Percentiles rank a stretch among this genome's conserved stretches.
Conservation (phyloP, 2,888 invertebrate species). For the Atethmia centrago region DNA sequence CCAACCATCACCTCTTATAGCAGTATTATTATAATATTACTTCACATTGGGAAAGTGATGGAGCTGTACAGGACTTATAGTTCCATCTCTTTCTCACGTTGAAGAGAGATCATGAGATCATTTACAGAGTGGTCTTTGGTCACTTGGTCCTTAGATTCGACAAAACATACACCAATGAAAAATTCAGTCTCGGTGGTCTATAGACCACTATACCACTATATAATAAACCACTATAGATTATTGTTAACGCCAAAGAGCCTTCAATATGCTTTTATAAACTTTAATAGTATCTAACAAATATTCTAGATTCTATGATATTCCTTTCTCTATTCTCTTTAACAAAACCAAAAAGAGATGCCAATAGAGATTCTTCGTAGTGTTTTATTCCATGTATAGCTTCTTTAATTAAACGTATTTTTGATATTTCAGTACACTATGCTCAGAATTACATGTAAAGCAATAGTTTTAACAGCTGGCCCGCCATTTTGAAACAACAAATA, state of each 20-base stretch:
- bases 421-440: slow-evolving; percentile 19
- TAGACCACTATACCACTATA: no score
- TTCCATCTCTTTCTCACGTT: no score
- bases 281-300: not conserved
- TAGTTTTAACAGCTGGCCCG: slow-evolving; percentile 60
- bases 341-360: not conserved
- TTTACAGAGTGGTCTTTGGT: not conserved
- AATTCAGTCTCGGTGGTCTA: not conserved
- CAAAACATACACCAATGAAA: not conserved
- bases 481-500: slow-evolving; percentile 45
- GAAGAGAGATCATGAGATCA: no score
- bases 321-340: not conserved
- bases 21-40: no score
- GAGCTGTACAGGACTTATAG: no score
- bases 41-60: no score
- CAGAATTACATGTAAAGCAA: slow-evolving; percentile 24
- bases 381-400: not conserved
- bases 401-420: not conserved
- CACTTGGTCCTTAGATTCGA: not conserved
- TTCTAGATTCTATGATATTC: not conserved
- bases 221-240: no score
- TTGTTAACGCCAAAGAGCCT: no score
- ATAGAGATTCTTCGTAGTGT: not conserved
- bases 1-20: no score
- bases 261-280: not conserved